Conservation (phyloP, 2,113 vertebrate genomes). For the Cyanoramphus novaezelandiae region DNA sequence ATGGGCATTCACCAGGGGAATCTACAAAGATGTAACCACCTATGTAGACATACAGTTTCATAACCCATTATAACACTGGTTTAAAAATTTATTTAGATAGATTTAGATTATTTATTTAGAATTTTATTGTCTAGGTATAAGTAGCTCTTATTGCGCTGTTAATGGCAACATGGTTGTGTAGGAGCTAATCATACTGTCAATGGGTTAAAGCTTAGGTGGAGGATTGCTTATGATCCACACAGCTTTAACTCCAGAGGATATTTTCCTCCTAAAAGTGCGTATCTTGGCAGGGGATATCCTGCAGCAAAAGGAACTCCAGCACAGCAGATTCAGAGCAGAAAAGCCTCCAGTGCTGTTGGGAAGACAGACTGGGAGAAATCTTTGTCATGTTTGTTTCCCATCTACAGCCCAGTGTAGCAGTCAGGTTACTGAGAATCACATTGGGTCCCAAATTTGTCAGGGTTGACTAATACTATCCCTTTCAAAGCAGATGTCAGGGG, state of each 20-base stretch:
- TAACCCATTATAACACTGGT: background rate
- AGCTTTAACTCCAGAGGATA: background rate
- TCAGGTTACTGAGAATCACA: background rate
- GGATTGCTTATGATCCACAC: background rate
- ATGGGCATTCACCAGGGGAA: background rate
- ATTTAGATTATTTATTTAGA: background rate
- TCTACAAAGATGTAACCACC: background rate
- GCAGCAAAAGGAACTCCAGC: background rate
- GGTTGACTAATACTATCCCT: background rate
- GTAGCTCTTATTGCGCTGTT: background rate
- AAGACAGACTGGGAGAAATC: background rate
- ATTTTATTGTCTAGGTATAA: background rate
- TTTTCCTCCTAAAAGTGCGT: background rate
- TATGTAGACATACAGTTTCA: background rate
- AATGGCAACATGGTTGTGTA: fast-evolving
- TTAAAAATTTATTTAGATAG: background rate
- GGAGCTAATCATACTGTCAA: background rate
- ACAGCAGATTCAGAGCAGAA: background rate
- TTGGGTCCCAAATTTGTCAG: background rate
- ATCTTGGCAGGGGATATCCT: background rate
- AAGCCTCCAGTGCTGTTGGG: background rate
- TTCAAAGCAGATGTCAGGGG: background rate
- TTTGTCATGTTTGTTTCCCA: background rate
- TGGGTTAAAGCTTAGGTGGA: background rate
- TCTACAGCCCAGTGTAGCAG: background rate